Base-by-base conservation (phyloP, 1,140 invertebrate genomes). In the Caenorhabditis remanei region DNA sequence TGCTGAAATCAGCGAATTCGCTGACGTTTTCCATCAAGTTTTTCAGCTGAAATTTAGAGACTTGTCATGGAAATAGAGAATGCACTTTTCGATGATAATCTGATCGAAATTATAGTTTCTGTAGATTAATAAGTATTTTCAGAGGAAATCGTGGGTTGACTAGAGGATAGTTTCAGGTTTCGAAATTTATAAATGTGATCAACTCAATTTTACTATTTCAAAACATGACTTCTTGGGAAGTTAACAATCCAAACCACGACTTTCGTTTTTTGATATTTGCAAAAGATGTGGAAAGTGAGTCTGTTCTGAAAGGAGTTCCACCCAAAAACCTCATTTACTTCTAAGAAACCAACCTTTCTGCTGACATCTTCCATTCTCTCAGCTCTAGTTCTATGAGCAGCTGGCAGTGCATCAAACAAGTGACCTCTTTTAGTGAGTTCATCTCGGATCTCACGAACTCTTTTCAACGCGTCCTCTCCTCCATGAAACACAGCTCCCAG, bases 331-430 rank as follows among this genome's bases (percentile, higher is more conserved):
- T 2, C 1, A 32, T 32, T 32, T 32, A 32, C 32, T 1, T 32
- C 32, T 32, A 32, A 32, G 32, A 0, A 16, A 53, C 58, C 0
- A 13, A 58, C 55, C 58, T 88, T 88, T 79, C 84, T 89, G 56
- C 58, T 88, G 46, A 87, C 83, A 83, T 89, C 88, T 56, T 88
- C 88, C 43, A 85, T 58, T 65, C 67, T 71, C 56, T 89, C 88
- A 14, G 24, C 56, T 79, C 88, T 85, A 21, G 88, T 67, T 83
- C 89, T 71, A 83, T 83, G 83, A 32, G 65, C 82, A 53, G 85
- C 84, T 32, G 83, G 82, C 16, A 63, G 21, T 11, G 87, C 16
- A 82, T 89, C 88, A 53, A 86, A 82, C 14, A 89, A 63, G 46
- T 75, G 48, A 14, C 79, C 46, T 41, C 83, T 32, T 46, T 85